Evolutionary conservation across 2,888 invertebrate species (phyloP), one percentile per base, ranked within the genome.

Genomic region (Ceriagrion tenellum): DNA sequence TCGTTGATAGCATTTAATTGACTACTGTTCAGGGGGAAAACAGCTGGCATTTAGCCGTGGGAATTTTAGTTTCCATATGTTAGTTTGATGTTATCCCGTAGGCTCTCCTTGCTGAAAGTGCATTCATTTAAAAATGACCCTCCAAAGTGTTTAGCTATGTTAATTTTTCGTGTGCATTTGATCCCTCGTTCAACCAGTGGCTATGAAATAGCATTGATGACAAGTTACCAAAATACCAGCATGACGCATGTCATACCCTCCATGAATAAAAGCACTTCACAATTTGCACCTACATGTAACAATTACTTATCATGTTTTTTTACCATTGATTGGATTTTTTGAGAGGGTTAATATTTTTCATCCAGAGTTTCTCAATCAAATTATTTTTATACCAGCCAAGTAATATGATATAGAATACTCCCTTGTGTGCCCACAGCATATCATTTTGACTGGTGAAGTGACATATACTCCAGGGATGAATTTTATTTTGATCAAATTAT

Each of bases 241-340:
- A 89, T 89, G 89, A 26, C 47, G 89, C 89, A 89, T 89, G 89
- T 55, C 89, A 89, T n/a, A n/a, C n/a, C 55, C 47, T 89, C 89
- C 55, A 89, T 55, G 55, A 55, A 26, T 55, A 89, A 55, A 55
- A n/a, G 47, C 89, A 89, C 47, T 18, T 89, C 3, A 55, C 55
- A 23, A 47, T n/a, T 55, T 89, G 89, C 89, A 89, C 89, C 55
- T 55, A 0, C 55, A 23, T 55, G n/a, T 89, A 35, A 81, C 81
- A 81, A 35, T 69, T 69, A 69, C 69, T 69, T 69, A 12, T 30
- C 81, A 81, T 81, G 81, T 81, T 35, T 30, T 23, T 35, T n/a
- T n/a, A 26, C n/a, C n/a, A n/a, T 47, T 69, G n/a, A 69, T 69
- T 18, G 20, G 69, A n/a, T 69, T n/a, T 69, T n/a, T n/a, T 69